These are phyloP conservation scores for Calonectris borealis DNA, from an alignment of 2,113 vertebrate species.

Conservation along the genomic window DNA sequence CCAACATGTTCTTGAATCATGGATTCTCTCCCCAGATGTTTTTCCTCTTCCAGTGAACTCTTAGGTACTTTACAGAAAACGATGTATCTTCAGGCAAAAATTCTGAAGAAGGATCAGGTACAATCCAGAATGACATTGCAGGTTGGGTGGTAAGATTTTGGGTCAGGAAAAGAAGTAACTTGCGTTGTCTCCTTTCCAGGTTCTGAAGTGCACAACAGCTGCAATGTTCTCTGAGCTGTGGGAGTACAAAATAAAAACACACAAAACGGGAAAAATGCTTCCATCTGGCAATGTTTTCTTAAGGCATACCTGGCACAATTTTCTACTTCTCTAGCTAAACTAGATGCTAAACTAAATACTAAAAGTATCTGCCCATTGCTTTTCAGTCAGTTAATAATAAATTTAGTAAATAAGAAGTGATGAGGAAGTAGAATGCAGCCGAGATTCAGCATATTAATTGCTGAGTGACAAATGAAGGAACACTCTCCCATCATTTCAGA, in stretches of 20 bases:
- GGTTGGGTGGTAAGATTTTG: not conserved
- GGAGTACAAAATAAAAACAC: not conserved
- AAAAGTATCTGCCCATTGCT: not conserved
- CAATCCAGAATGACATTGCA: not conserved
- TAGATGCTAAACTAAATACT: not conserved
- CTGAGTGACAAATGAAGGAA: not conserved
- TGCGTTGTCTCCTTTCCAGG: not conserved
- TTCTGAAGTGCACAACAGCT: not conserved
- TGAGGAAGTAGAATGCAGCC: not conserved
- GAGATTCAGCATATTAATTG: not conserved
- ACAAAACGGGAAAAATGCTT: not conserved
- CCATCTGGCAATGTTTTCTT: not conserved
- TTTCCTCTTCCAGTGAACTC: not conserved
- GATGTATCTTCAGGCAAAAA: not conserved
- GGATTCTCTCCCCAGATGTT: not conserved
- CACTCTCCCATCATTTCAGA: not conserved
- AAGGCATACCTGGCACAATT: not conserved
- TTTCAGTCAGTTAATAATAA: not conserved
- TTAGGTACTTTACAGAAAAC: not conserved
- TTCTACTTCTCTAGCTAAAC: not conserved
- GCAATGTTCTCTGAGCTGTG: not conserved
- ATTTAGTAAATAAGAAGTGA: not conserved
- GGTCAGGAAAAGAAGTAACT: not conserved
- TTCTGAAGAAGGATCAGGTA: not conserved
- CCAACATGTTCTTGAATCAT: not conserved